Evolutionary conservation across 2,797 vertebrate genomes (phyloP), one percentile per base, ranked within the genome.

Genomic region (Pipistrellus nathusii): DNA sequence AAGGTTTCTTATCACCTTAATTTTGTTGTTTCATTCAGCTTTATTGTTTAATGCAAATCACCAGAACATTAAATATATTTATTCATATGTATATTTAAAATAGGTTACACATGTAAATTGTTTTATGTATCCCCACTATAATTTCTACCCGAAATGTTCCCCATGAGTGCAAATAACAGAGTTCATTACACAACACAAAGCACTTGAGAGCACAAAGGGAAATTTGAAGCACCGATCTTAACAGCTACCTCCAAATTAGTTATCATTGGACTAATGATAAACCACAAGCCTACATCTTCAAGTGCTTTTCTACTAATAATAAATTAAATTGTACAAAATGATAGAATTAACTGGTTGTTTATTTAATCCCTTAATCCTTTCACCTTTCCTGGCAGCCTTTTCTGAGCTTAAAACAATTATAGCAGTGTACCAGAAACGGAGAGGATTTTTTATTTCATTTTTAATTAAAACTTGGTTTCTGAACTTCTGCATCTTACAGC

Each of bases 1-100:
- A 46, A 95, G 23, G 4, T 32, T 57, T 81, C 13, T 15, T 72
- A 17, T 5, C 13, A 38, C 9, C n/a, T 66, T n/a, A 85, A 81
- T 48, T 87, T 55, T 72, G 3, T 57, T 27, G 14, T 91, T 87
- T 88, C 46, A 71, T 62, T 72, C 12, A 80, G 35, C 18, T 1
- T 93, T 87, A 73, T 62, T 94, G 84, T 88, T 27, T 25, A 48
- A 86, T 30, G 41, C 77, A 55, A 89, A 72, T 87, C 30, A 66
- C 30, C 12, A 77, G 23, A 76, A 72, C 62, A 53, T 48, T 55
- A 85, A 92, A 77, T 62, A 23, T 18, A 62, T 77, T 72, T 88
- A 78, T 88, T 44, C 35, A 8, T 7, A 64, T 20, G 8, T 51
- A 51, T 15, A 55, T n/a, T 76, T 89, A 85, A 92, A 86, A 81